These are phyloP conservation scores for Lerista edwardsae DNA, from an alignment of 2,797 vertebrate species.

Conservation along the genomic window DNA sequence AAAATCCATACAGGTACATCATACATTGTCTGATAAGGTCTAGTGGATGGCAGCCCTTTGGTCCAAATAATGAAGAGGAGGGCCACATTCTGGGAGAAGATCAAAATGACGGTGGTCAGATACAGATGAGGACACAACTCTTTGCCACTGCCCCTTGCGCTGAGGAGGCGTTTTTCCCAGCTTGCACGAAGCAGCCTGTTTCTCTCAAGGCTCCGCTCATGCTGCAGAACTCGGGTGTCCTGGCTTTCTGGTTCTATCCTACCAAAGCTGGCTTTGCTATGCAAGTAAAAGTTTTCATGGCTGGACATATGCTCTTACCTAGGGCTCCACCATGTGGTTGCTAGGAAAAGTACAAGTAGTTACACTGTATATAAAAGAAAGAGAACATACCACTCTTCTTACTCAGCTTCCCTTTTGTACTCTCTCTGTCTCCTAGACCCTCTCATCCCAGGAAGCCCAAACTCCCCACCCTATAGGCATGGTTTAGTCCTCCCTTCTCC, in stretches of 20 bases:
- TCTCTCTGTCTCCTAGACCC: no score
- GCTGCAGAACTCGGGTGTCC: not conserved
- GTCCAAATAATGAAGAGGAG: not conserved
- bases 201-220: not conserved
- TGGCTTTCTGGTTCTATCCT: no score
- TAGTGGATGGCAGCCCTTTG: not conserved
- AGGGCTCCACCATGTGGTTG: slow-evolving; percentile 10
- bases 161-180: not conserved
- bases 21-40: no score
- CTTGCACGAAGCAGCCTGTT: not conserved
- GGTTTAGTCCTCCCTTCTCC: no score
- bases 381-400: no score
- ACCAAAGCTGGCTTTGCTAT: no score
- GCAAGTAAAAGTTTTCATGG: not conserved
- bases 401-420: no score
- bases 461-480: no score
- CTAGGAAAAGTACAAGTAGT: not conserved
- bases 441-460: no score
- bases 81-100: not conserved
- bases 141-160: not conserved
- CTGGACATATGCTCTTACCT: not conserved
- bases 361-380: not conserved
- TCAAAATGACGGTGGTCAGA: not conserved
- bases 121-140: not conserved
- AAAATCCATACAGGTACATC: no score